Evolutionary conservation across 2,888 invertebrate species (phyloP).

Genomic region (Cylindroiulus punctatus): DNA sequence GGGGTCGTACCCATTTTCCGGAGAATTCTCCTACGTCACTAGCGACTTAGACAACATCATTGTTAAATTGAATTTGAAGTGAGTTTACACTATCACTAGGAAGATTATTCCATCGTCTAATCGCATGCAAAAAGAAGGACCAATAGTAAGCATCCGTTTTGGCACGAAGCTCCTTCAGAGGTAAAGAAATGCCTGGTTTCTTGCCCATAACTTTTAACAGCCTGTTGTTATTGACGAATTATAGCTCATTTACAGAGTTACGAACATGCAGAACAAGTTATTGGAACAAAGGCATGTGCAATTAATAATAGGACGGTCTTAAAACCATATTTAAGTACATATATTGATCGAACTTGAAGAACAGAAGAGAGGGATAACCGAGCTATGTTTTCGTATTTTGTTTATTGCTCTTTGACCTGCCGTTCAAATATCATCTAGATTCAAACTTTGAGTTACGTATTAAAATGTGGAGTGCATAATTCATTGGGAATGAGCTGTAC

Average conservation of each 20-base stretch:
- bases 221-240: neutral
- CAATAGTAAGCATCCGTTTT: no score
- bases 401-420: neutral
- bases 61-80: no score
- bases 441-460: neutral
- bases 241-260: neutral
- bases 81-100: no score
- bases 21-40: no score
- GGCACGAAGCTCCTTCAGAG: no score
- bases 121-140: no score
- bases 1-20: no score
- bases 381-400: neutral
- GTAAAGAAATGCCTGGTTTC: slow-evolving; percentile 15
- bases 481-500: neutral
- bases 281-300: neutral
- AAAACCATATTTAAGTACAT: neutral
- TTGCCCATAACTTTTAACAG: slow-evolving; percentile 16
- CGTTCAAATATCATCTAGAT: neutral
- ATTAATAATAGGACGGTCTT: neutral
- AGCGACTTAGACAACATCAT: no score
- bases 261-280: neutral
- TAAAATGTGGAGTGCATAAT: neutral
- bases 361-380: neutral
- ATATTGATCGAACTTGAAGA: neutral
- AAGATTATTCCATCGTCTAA: no score